phyloP scores from a whole-genome alignment of 2,797 vertebrate species.

The Salmo trutta region DNA sequence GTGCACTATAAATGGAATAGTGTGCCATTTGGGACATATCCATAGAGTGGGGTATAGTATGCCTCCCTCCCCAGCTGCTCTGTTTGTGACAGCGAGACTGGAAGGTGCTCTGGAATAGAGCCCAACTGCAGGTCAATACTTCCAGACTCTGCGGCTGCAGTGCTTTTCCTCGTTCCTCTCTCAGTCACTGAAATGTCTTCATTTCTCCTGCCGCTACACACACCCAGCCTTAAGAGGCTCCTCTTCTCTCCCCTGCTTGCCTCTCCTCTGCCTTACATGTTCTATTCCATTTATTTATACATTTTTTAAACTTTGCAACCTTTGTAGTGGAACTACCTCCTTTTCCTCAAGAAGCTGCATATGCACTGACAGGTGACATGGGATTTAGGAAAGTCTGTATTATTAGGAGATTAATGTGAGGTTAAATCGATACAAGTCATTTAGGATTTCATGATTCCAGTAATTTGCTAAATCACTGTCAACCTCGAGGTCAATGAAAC shows the following conservation, averaged over 20 bases:
- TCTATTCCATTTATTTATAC: slow-evolving; percentile 22
- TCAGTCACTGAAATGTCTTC: slow-evolving; percentile 60
- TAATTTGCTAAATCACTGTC: background rate
- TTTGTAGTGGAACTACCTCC: slow-evolving; percentile 38
- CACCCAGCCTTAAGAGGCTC: slow-evolving; percentile 46
- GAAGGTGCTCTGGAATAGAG: slow-evolving; percentile 65
- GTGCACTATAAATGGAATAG: background rate
- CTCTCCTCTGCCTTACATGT: slow-evolving; percentile 29
- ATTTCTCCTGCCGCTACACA: slow-evolving; percentile 54
- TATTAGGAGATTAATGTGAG: background rate
- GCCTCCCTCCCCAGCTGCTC: slow-evolving; percentile 50
- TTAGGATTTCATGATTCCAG: background rate
- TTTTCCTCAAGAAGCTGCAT: background rate
- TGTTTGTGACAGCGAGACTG: slow-evolving; percentile 41
- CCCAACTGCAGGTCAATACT: slow-evolving; percentile 74
- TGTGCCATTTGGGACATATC: background rate
- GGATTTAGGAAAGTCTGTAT: background rate
- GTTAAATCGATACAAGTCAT: background rate
- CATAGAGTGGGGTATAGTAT: background rate
- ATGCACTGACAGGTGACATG: background rate
- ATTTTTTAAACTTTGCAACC: slow-evolving; percentile 48
- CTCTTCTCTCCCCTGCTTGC: slow-evolving; percentile 29
- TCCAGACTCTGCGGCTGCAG: slow-evolving; percentile 71
- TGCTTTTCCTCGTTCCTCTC: slow-evolving; percentile 54
- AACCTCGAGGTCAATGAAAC: background rate